These are phyloP conservation scores for Halcyon senegalensis DNA, from an alignment of 2,113 vertebrate genomes.

Conservation along the genomic window DNA sequence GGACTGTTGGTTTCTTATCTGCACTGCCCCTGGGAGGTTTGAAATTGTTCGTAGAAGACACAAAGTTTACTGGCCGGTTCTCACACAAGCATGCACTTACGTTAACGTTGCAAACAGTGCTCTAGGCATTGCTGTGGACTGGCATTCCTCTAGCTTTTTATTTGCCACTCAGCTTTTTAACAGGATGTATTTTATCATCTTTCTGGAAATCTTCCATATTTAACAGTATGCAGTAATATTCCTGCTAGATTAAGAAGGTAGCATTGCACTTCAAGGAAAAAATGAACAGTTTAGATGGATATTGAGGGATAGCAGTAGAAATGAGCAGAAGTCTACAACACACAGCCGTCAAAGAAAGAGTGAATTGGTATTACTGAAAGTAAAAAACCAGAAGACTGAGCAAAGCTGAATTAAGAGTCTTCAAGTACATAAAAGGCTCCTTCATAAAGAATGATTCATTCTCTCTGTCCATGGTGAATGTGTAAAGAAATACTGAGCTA, in stretches of 20 bases:
- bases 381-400: neutral
- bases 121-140: neutral
- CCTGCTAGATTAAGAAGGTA: neutral
- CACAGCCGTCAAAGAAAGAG: neutral
- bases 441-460: neutral
- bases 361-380: neutral
- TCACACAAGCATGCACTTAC: neutral
- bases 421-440: neutral
- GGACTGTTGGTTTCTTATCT: neutral
- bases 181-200: neutral
- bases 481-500: neutral
- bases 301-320: neutral
- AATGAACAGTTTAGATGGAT: neutral
- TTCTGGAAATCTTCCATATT: neutral
- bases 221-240: neutral
- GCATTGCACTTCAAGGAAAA: neutral
- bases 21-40: neutral
- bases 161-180: neutral
- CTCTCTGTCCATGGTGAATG: neutral
- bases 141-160: neutral
- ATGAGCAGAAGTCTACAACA: neutral
- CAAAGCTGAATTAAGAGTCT: neutral
- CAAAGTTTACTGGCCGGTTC: neutral
- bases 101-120: neutral
- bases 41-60: neutral